phyloP scores from a whole-genome alignment of 1,140 invertebrate species.

The Chlorops oryzae region DNA sequence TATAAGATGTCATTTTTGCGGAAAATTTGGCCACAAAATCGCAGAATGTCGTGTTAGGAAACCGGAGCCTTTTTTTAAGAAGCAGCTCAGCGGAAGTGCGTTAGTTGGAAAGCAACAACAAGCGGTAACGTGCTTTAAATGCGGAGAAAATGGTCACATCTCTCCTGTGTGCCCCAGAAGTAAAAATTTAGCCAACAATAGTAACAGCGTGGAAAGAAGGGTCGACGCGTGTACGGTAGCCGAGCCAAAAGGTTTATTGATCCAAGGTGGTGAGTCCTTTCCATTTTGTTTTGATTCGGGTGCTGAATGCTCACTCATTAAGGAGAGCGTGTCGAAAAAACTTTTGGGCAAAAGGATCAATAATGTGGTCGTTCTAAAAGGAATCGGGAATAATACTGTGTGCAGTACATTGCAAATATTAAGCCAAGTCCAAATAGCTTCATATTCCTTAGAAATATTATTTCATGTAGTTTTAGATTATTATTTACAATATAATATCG shows the following conservation, averaged over 20 bases:
- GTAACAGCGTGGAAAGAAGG: neutral
- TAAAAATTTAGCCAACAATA: too few relatives aligned
- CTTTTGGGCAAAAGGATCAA: neutral
- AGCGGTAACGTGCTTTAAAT: slow-evolving; percentile 2
- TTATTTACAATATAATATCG: slow-evolving; percentile 16
- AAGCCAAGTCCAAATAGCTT: slow-evolving; percentile 3
- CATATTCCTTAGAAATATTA: slow-evolving; percentile 17
- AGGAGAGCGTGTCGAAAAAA: neutral
- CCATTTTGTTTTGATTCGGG: neutral
- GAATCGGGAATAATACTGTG: slow-evolving; percentile 6
- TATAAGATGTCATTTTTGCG: too few relatives aligned
- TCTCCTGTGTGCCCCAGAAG: neutral
- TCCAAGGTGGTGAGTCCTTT: neutral
- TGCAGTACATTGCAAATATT: neutral
- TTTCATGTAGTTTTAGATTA: slow-evolving; percentile 16
- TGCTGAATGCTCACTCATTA: neutral
- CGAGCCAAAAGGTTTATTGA: neutral
- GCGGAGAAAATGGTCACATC: neutral
- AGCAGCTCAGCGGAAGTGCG: too few relatives aligned
- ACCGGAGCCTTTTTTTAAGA: too few relatives aligned
- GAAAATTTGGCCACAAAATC: too few relatives aligned
- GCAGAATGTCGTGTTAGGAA: too few relatives aligned
- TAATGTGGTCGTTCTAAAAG: slow-evolving; percentile 2
- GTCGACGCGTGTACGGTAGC: neutral
- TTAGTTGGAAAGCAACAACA: too few relatives aligned